phyloP scores from a whole-genome alignment of 2,888 invertebrate species.

The Lepidochitona cinerea region DNA sequence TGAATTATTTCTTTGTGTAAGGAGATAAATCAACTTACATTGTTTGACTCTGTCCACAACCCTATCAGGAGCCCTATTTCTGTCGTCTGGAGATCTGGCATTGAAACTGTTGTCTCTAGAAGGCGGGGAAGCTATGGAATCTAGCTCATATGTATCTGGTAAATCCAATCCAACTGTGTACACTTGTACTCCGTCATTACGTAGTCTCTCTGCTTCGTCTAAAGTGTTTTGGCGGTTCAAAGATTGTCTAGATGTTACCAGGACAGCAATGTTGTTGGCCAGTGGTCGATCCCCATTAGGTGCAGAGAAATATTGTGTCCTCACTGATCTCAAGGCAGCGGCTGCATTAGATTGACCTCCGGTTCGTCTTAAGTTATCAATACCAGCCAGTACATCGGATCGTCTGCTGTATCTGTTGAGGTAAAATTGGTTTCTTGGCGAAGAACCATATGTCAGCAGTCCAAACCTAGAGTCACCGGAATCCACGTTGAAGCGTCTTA shows the following conservation, averaged over 20 bases:
- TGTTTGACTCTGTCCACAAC: background rate
- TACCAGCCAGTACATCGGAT: conserved; percentile 31
- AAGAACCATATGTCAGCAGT: conserved; percentile 39
- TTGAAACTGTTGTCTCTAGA: background rate
- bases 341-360: conserved; percentile 8
- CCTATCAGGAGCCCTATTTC: background rate
- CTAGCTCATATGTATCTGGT: background rate
- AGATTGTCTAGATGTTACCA: background rate
- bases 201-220: background rate
- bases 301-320: background rate
- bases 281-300: background rate
- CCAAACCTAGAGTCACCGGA: conserved; percentile 51
- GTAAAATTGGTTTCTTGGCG: conserved; percentile 43
- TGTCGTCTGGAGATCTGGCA: background rate
- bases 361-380: conserved; percentile 27
- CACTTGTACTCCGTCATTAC: background rate
- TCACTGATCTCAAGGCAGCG: background rate
- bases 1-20: too few species aligned
- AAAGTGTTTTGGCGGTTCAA: background rate
- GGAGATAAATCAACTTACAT: background rate
- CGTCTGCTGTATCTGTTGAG: conserved; percentile 40
- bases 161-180: background rate
- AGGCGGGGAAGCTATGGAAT: background rate
- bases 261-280: background rate
- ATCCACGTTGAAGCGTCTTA: conserved; percentile 46